Evolutionary conservation across 2,888 invertebrate species (phyloP), one percentile per base, ranked within the genome.

Genomic region (Melipona beecheii): DNA sequence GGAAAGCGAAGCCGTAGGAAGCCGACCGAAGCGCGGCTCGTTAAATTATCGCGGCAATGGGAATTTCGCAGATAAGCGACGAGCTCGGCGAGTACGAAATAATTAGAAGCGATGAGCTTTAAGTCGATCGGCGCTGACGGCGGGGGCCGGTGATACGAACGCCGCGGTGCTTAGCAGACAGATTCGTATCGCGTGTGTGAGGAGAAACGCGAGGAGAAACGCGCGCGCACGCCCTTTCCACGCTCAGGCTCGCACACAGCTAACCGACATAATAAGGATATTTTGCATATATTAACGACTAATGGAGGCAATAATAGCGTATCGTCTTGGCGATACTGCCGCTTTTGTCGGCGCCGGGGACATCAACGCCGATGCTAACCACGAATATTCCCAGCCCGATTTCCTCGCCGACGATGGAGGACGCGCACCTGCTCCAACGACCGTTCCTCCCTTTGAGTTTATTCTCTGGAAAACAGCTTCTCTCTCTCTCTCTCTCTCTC

Each of bases 281-380:
- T 93, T 93, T 93, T 93, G 93, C 94, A 93, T 94, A 92, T 86
- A 93, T 93, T 93, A 93, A 91, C 89, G 89, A 89, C 90, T 92
- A 94, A 92, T 93, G 90, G 92, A 90, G 87, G 88, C 90, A 91
- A 91, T 92, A 91, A 90, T 86, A 75, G 87, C 80, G 84, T 86
- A 87, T 89, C 89, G 82, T 76, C 81, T 81, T 65, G 80, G 80
- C 85, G 87, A 90, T 90, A 86, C 81, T 76, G 79, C 78, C 75
- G 86, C 91, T 91, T 93, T 92, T 92, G 92, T 91, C 91, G 93
- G 91, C 89, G 54, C 60, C 72, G 49, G 71, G 75, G 71, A 84
- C 84, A 87, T 86, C 80, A 78, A 78, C 78, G 76, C 76, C 58
- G 64, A 77, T 73, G 62, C 31, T 36, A 31, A 62, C 50, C 64